A percentile compares a stretch with the other conserved stretches of the same genome.
These are phyloP conservation scores for Lagodon rhomboides DNA, from an alignment of 2,797 vertebrate genomes.

Conservation along the genomic window DNA sequence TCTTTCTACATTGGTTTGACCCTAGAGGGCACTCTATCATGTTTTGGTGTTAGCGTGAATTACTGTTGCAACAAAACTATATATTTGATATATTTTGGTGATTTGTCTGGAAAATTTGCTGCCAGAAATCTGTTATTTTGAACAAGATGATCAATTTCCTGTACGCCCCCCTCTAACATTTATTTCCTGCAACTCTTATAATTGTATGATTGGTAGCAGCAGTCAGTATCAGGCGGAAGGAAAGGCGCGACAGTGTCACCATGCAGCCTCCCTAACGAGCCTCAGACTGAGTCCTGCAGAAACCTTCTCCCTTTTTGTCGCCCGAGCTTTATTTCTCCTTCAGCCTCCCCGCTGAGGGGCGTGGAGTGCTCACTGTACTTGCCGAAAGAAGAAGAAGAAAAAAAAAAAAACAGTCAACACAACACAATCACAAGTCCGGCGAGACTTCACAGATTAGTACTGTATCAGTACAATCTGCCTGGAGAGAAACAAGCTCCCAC, in stretches of 20 bases:
- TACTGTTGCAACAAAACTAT: too few species aligned
- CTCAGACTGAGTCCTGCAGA: conserved; percentile 27
- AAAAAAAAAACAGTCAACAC: conserved; percentile 6
- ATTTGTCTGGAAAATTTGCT: neutral
- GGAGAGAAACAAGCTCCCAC: conserved; percentile 35
- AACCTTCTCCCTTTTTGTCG: conserved; percentile 37
- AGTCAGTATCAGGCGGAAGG: neutral
- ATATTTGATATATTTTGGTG: too few species aligned
- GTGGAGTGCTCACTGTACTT: conserved; percentile 48
- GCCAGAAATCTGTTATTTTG: too few species aligned
- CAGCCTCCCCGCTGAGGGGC: conserved; percentile 28
- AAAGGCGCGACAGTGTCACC: neutral
- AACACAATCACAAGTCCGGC: conserved; percentile 65
- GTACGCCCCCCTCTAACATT: neutral
- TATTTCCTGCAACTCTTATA: neutral
- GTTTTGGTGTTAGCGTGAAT: too few species aligned
- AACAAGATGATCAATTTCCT: neutral
- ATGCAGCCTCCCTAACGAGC: conserved; percentile 11
- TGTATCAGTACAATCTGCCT: conserved; percentile 57
- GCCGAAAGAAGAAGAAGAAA: conserved; percentile 14
- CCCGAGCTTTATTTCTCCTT: conserved; percentile 43
- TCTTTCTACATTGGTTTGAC: too few species aligned
- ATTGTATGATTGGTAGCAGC: neutral
- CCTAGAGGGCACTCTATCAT: too few species aligned
- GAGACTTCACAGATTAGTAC: conserved; percentile 66